These are phyloP conservation scores for Drosophila affinis DNA, from an alignment of 2,888 invertebrate species.

Conservation along the genomic window DNA sequence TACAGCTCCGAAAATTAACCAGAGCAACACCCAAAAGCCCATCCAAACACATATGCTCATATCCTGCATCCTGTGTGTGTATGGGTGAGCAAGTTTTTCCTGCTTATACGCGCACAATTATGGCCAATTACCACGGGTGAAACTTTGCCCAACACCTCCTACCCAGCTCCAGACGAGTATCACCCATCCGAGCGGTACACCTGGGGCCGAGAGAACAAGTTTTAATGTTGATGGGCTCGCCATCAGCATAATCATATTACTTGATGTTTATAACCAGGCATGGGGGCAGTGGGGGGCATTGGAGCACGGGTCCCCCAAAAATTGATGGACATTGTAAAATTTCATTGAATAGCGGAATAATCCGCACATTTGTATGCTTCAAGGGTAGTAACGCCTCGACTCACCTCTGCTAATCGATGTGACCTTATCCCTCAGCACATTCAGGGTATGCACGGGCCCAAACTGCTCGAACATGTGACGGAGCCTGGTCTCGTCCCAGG, in stretches of 20 bases:
- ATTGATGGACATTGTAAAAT: constrained; percentile 73
- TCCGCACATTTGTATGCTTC: constrained; percentile 68
- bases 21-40: constrained; percentile 12
- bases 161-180: no score
- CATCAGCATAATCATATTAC: constrained; percentile 73
- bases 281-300: neutral
- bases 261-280: constrained; percentile 46
- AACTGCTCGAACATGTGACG: constrained; percentile 97
- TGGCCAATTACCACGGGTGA: constrained; percentile 70
- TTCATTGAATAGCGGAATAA: constrained; percentile 59
- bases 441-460: constrained; percentile 97
- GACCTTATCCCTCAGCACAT: constrained; percentile 98
- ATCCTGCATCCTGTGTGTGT: constrained; percentile 25
- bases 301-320: neutral
- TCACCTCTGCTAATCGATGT: constrained; percentile 98
- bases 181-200: constrained; percentile 8
- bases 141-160: constrained; percentile 37
- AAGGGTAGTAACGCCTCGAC: constrained; percentile 68
- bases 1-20: constrained; percentile 61
- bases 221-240: constrained; percentile 62
- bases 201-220: constrained; percentile 29
- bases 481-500: constrained; percentile 98
- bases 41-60: constrained; percentile 6
- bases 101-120: constrained; percentile 62
- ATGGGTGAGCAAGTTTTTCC: constrained; percentile 46